phyloP scores from a whole-genome alignment of 2,113 vertebrate species.

The Neomonachus schauinslandi region DNA sequence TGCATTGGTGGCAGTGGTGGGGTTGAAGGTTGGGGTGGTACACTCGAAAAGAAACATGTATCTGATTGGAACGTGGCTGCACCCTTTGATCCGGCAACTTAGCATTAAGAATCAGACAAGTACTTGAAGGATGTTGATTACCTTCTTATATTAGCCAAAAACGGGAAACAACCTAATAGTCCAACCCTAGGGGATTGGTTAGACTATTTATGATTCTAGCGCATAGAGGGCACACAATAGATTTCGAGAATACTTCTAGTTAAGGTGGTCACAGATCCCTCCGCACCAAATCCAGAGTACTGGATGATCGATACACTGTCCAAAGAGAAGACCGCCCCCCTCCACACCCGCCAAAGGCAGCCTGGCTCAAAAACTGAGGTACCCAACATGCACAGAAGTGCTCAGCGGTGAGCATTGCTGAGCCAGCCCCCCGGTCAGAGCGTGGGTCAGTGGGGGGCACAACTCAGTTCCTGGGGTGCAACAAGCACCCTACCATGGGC shows the following conservation, averaged over 20 bases:
- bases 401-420: not conserved
- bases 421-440: not conserved
- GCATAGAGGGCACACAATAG: not conserved
- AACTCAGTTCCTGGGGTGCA: not conserved
- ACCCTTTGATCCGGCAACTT: not conserved
- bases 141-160: not conserved
- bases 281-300: not conserved
- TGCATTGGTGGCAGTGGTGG: not conserved
- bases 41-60: not conserved
- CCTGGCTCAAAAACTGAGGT: not conserved
- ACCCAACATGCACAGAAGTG: not conserved
- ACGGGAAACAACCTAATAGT: constrained; percentile 27
- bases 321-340: not conserved
- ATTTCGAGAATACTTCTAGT: not conserved
- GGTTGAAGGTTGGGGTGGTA: not conserved
- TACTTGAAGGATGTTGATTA: not conserved
- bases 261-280: not conserved
- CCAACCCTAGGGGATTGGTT: not conserved
- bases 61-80: not conserved
- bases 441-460: not conserved
- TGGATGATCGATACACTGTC: not conserved
- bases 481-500: not conserved
- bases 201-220: not conserved
- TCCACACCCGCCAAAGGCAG: not conserved
- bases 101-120: not conserved